phyloP scores from a whole-genome alignment of 2,113 vertebrate species.

The Anguilla japonica region DNA sequence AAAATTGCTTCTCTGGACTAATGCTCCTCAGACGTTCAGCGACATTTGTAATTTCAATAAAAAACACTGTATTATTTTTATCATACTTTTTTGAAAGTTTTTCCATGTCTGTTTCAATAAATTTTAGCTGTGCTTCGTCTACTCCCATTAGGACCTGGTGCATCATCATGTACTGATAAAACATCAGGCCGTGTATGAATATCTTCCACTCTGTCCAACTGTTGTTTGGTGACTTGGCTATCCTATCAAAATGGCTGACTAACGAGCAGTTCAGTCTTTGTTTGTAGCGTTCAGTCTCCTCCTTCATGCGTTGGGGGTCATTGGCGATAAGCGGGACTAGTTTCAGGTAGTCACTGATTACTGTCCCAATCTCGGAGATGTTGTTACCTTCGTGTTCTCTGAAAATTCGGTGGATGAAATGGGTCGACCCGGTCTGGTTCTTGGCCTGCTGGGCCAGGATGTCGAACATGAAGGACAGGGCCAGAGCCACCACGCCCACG shows the following conservation, averaged over 20 bases:
- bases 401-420: slow-evolving; percentile 7
- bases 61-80: neutral
- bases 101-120: neutral
- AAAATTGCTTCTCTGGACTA: neutral
- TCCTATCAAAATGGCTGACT: neutral
- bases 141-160: slow-evolving; percentile 66
- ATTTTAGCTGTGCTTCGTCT: neutral
- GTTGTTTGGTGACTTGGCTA: neutral
- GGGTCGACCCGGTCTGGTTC: neutral
- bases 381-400: neutral
- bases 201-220: slow-evolving; percentile 55
- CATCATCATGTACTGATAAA: slow-evolving; percentile 70
- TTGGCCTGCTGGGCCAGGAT: slow-evolving; percentile 2
- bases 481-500: slow-evolving; percentile 41
- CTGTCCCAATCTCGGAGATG: neutral
- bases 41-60: neutral
- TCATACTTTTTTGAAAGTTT: neutral
- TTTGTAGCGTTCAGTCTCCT: neutral
- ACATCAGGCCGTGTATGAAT: slow-evolving; percentile 63
- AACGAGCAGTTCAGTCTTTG: slow-evolving; percentile 1
- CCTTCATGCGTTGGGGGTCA: neutral
- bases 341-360: slow-evolving; percentile 10
- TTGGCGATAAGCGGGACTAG: slow-evolving; percentile 13
- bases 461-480: slow-evolving; percentile 42
- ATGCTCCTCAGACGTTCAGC: neutral